Conservation (phyloP, 2,113 vertebrate genomes). For the Trichechus manatus region DNA sequence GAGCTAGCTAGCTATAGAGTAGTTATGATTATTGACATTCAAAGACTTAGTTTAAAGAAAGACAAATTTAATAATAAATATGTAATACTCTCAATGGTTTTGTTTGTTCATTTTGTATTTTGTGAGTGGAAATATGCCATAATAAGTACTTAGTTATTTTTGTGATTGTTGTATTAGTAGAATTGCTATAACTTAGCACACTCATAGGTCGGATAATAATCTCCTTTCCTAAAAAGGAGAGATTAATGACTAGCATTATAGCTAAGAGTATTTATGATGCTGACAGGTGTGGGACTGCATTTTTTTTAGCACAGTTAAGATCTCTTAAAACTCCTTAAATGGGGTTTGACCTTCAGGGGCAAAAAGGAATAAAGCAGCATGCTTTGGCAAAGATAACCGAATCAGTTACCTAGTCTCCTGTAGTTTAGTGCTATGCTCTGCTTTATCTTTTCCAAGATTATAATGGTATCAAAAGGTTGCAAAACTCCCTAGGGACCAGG, state of each 20-base stretch:
- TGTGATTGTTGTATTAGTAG: not conserved
- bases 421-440: not conserved
- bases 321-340: constrained; percentile 32
- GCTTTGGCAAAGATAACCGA: not conserved
- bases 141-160: constrained; percentile 29
- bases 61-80: not conserved
- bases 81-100: constrained; percentile 21
- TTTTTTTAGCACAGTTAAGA: not conserved
- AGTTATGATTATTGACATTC: not conserved
- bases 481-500: not conserved
- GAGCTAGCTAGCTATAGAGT: not conserved
- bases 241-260: not conserved
- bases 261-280: not conserved
- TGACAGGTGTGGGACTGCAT: not conserved
- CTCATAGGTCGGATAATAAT: constrained; percentile 6
- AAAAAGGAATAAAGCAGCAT: not conserved
- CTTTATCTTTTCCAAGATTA: constrained; percentile 12
- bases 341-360: not conserved
- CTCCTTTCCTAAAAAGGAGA: constrained; percentile 29
- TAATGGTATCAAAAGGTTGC: not conserved
- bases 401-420: not conserved
- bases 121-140: constrained; percentile 6
- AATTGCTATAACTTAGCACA: constrained; percentile 1
- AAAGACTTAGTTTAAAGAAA: constrained; percentile 26
- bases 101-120: constrained; percentile 23